Percentiles rank a stretch among this genome's conserved stretches.
Evolutionary conservation across 2,113 vertebrate genomes (phyloP).

Genomic region (Taxidea taxus): DNA sequence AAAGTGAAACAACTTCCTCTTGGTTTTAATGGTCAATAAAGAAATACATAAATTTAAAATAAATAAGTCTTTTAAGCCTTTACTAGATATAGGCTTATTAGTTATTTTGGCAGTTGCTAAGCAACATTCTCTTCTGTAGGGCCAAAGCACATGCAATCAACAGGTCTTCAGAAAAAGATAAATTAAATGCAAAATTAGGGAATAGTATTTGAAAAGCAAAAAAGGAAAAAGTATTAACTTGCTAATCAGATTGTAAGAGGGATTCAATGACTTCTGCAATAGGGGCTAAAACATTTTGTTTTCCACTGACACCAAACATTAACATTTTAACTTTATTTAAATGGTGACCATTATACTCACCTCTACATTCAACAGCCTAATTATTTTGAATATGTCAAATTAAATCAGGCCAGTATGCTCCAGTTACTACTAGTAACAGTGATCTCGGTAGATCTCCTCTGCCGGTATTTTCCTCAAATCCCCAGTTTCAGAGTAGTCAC

Average conservation of each 20-base stretch:
- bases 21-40: slow-evolving; percentile 11
- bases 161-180: slow-evolving; percentile 65
- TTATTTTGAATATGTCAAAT: slow-evolving; percentile 39
- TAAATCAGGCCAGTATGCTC: not conserved
- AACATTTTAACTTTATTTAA: slow-evolving; percentile 65
- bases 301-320: slow-evolving; percentile 25
- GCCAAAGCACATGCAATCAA: slow-evolving; percentile 67
- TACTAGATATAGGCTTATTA: slow-evolving; percentile 36
- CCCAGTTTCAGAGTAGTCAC: not conserved
- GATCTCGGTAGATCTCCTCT: not conserved
- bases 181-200: slow-evolving; percentile 54
- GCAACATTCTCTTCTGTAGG: slow-evolving; percentile 68
- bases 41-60: slow-evolving; percentile 51
- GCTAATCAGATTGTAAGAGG: not conserved
- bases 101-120: slow-evolving; percentile 76
- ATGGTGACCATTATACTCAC: slow-evolving; percentile 10
- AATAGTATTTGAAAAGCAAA: slow-evolving; percentile 36
- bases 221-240: slow-evolving; percentile 18
- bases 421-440: not conserved
- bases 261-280: not conserved
- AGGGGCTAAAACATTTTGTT: not conserved
- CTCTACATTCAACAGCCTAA: slow-evolving; percentile 65
- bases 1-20: slow-evolving; percentile 29
- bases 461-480: not conserved
- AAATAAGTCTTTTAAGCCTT: slow-evolving; percentile 39